phyloP scores from a whole-genome alignment of 2,888 invertebrate genomes.

The Brachypterus glaber region DNA sequence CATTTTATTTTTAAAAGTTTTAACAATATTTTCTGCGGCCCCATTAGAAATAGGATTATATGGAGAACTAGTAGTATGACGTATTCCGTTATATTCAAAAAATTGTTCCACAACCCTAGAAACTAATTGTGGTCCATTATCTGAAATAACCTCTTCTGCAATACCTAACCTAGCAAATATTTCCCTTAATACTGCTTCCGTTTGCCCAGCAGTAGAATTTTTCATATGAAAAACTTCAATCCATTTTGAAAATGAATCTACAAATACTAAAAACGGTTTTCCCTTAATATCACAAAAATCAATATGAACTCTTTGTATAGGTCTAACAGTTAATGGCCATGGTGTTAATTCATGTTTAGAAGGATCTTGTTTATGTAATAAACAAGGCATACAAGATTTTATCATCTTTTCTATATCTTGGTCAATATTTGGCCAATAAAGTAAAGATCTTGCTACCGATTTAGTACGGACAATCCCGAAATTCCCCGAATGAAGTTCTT shows the following conservation, averaged over 20 bases:
- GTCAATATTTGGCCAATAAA: slow-evolving; percentile 13
- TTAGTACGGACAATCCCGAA: slow-evolving; percentile 9
- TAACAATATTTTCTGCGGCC: too few relatives aligned
- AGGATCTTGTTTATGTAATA: slow-evolving; percentile 6
- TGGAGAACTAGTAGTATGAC: slow-evolving; percentile 9
- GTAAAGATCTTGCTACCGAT: slow-evolving; percentile 5
- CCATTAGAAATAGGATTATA: too few relatives aligned
- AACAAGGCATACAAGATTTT: slow-evolving; percentile 8
- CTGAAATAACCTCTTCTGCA: slow-evolving; percentile 7
- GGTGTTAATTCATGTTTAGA: neutral
- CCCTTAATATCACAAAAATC: slow-evolving; percentile 8
- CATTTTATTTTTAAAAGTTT: slow-evolving; percentile 8
- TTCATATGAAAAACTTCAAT: slow-evolving; percentile 8
- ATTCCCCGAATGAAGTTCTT: slow-evolving; percentile 8
- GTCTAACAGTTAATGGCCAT: too few relatives aligned
- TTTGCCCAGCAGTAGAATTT: slow-evolving; percentile 4
- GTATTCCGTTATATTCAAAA: slow-evolving; percentile 8
- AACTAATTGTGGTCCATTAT: slow-evolving; percentile 13
- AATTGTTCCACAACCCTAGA: slow-evolving; percentile 7
- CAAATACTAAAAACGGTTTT: slow-evolving; percentile 6
- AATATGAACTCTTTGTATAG: too few relatives aligned
- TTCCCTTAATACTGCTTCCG: slow-evolving; percentile 3
- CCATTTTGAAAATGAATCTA: slow-evolving; percentile 11
- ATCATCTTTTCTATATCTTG: slow-evolving; percentile 6
- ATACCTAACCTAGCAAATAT: slow-evolving; percentile 12